phyloP scores from a whole-genome alignment of 2,113 vertebrate genomes.

The Nesogale talazaci region DNA sequence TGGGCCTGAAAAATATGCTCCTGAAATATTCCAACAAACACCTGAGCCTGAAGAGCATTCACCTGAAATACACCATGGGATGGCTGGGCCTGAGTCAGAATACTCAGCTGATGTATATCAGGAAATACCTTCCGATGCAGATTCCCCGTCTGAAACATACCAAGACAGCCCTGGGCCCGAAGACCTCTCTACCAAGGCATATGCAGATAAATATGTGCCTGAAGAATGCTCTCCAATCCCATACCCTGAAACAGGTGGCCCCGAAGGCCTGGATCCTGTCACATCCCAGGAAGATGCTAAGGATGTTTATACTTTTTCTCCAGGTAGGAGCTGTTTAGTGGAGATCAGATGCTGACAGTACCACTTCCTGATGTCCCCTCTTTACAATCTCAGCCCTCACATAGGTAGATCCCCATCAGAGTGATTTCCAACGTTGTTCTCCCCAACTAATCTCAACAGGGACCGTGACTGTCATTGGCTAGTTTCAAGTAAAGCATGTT shows the following conservation, averaged over 20 bases:
- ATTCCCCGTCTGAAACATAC: background rate
- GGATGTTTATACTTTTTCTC: conserved; percentile 23
- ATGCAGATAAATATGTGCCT: background rate
- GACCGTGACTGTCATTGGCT: background rate
- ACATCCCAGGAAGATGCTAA: conserved; percentile 25
- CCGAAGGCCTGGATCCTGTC: background rate
- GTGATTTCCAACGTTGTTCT: background rate
- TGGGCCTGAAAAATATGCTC: background rate
- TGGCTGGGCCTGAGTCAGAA: background rate
- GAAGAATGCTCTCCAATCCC: conserved; percentile 36
- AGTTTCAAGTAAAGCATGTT: conserved; percentile 26
- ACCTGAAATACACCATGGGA: conserved; percentile 32
- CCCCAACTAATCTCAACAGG: too few relatives aligned
- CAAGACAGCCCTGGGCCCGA: conserved; percentile 52
- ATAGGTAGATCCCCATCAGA: background rate
- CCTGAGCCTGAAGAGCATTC: background rate
- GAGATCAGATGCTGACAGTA: background rate
- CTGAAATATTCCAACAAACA: background rate
- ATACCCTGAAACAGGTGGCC: conserved; percentile 28
- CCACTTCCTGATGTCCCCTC: background rate
- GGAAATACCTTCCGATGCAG: background rate
- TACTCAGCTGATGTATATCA: background rate
- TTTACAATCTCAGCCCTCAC: conserved; percentile 1
- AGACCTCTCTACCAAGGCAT: conserved; percentile 64
- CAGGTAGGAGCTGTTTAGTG: conserved; percentile 40